A percentile compares a stretch with the other conserved stretches of the same genome.
phyloP scores from a whole-genome alignment of 2,113 vertebrate genomes.

The Cichladusa arquata region DNA sequence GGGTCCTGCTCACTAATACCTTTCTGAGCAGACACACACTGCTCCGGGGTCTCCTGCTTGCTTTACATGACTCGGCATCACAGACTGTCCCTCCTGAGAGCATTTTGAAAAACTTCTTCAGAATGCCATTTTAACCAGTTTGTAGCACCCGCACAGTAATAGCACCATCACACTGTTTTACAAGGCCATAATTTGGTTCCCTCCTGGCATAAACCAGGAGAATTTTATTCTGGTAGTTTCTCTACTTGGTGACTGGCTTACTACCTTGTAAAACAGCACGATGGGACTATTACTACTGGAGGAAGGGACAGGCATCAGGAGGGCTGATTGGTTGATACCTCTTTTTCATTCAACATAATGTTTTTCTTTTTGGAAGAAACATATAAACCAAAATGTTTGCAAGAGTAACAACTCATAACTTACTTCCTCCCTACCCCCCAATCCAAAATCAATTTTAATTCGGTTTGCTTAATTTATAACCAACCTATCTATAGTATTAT shows the following conservation, averaged over 20 bases:
- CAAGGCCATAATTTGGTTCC: neutral
- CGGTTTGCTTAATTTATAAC: constrained; percentile 29
- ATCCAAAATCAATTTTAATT: constrained; percentile 12
- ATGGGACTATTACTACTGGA: constrained; percentile 15
- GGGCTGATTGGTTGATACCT: neutral
- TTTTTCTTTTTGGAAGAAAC: constrained; percentile 65
- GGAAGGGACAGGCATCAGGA: constrained; percentile 15
- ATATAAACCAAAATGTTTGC: constrained; percentile 65
- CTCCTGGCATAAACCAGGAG: neutral
- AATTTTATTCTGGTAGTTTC: neutral
- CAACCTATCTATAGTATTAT: neutral
- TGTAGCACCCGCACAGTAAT: neutral
- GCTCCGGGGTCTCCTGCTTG: neutral
- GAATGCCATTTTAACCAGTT: neutral
- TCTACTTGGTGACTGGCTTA: constrained; percentile 54
- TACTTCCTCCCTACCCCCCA: neutral
- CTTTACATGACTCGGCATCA: neutral
- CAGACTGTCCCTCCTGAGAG: neutral
- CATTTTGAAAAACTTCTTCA: neutral
- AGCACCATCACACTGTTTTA: constrained; percentile 42
- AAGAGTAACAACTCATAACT: constrained; percentile 66
- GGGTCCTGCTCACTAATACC: neutral
- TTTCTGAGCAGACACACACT: accelerated
- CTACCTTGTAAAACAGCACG: constrained; percentile 55
- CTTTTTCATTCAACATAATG: constrained; percentile 44